phyloP scores from a whole-genome alignment of 2,113 vertebrate species.

The Tragelaphus strepsiceros region DNA sequence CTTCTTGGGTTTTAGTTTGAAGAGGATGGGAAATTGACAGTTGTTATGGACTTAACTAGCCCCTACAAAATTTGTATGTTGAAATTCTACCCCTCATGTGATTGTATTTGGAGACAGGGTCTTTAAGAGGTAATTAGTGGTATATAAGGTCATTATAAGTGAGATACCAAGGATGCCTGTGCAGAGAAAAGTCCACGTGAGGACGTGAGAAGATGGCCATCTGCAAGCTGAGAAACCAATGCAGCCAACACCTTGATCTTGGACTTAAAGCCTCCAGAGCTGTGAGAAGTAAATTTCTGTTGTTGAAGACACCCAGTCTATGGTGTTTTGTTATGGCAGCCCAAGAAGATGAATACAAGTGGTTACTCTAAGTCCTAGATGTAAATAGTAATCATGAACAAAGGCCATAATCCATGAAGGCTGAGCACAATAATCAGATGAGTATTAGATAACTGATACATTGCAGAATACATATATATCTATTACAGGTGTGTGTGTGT shows the following conservation, averaged over 20 bases:
- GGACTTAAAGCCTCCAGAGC: not conserved
- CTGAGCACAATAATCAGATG: not conserved
- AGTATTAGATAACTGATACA: not conserved
- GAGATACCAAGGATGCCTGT: not conserved
- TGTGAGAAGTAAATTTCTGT: not conserved
- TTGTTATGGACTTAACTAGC: not conserved
- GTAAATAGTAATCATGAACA: not conserved
- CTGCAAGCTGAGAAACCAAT: not conserved
- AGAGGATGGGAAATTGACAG: not conserved
- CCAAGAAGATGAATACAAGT: not conserved
- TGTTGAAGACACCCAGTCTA: not conserved
- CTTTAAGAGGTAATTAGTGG: not conserved
- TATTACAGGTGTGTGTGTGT: not conserved
- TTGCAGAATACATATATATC: not conserved
- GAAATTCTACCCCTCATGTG: not conserved
- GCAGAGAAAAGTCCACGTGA: not conserved
- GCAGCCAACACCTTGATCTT: not conserved
- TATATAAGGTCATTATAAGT: not conserved
- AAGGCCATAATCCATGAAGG: not conserved
- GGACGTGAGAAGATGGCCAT: not conserved
- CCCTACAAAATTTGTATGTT: not conserved
- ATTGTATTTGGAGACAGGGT: not conserved
- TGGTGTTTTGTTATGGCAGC: not conserved
- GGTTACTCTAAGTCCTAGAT: not conserved
- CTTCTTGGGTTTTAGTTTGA: not conserved